Evolutionary conservation across 2,888 invertebrate species (phyloP).

Genomic region (Dolichomitus sp.): DNA sequence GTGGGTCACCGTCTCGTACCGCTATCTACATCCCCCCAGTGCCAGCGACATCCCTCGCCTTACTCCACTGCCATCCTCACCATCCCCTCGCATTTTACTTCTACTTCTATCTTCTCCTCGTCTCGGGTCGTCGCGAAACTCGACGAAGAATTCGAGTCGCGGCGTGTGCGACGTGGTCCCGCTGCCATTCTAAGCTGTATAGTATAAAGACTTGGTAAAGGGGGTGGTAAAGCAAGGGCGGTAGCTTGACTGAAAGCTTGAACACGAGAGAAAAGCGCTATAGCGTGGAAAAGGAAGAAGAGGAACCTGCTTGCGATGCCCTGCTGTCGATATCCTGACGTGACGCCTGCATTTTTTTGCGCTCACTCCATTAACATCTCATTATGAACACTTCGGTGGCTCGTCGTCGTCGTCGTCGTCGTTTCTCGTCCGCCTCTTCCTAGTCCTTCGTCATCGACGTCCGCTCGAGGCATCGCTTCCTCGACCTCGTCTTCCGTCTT

Average conservation of each 20-base stretch:
- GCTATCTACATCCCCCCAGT: conserved; percentile 64
- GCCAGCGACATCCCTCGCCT: conserved; percentile 54
- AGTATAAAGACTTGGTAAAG: conserved; percentile 22
- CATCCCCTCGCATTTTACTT: conserved; percentile 53
- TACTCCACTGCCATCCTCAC: conserved; percentile 24
- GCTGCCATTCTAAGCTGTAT: conserved; percentile 36
- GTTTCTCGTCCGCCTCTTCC: conserved; percentile 57
- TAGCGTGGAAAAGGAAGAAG: conserved; percentile 51
- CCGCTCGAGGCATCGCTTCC: conserved; percentile 50
- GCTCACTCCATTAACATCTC: conserved; percentile 85
- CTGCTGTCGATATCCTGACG: conserved; percentile 83
- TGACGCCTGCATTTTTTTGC: conserved; percentile 81
- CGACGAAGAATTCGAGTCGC: conserved; percentile 59
- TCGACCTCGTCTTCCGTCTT: conserved; percentile 49
- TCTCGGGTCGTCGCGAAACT: conserved; percentile 46
- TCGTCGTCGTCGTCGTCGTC: conserved; percentile 65
- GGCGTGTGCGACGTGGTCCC: conserved; percentile 56
- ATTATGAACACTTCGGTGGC: conserved; percentile 84
- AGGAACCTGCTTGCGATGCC: conserved; percentile 62
- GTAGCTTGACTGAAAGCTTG: conserved; percentile 52
- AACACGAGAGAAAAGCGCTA: conserved; percentile 43
- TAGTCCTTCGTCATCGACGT: conserved; percentile 54
- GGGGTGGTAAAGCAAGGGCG: conserved; percentile 38
- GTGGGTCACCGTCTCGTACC: conserved; percentile 60
- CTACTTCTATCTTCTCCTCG: conserved; percentile 59